Base-by-base conservation (phyloP, 1,140 invertebrate species). In the Diorhabda carinulata region DNA sequence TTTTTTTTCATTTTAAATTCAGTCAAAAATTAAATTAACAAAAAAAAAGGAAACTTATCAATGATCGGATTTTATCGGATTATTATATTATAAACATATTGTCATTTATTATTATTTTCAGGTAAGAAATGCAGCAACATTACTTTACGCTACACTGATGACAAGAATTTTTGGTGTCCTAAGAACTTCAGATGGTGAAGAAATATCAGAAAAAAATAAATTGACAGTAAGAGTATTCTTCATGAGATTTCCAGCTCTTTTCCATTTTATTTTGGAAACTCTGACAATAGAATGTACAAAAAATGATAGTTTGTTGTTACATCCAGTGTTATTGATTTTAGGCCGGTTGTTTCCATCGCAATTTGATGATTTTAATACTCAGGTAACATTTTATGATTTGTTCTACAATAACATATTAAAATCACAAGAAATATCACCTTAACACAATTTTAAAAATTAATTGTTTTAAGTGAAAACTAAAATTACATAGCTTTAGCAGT, bases 161-260 rank as follows among this genome's bases (percentile, higher is more conserved):
- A 91, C 89, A 40, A 84, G 95, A 74, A 90, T 96, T 68, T 97
- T 98, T 86, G 96, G 96, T 9, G 95, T 97, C 0, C 90, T 91
- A 74, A 84, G 92, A 67, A 87, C 87, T 0, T 87, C 89, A 68
- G 88, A 92, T 79, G 82, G 85, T n/a, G 87, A 93, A n/a, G 84
- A 90, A 70, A 80, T 91, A 42, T 87, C 87, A 60, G 84, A 88
- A 10, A 88, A 92, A 70, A 96, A 97, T 81, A 88, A 87, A 73
- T 89, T 92, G 86, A 89, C 90, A 0, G 88, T 87, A 3, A 83
- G 88, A 65, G 87, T 92, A 5, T 98, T 98, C 82, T 97, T 97
- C 80, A 85, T 91, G 70, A 87, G 89, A 43, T 96, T 92, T 84
- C 93, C 95, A 6, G 79, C 84, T 43, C 82, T 97, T 0, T 91